A percentile compares a stretch with the other conserved stretches of the same genome.
These are phyloP conservation scores for Ganaspis sp. DNA, from an alignment of 1,140 invertebrate species.

Conservation along the genomic window DNA sequence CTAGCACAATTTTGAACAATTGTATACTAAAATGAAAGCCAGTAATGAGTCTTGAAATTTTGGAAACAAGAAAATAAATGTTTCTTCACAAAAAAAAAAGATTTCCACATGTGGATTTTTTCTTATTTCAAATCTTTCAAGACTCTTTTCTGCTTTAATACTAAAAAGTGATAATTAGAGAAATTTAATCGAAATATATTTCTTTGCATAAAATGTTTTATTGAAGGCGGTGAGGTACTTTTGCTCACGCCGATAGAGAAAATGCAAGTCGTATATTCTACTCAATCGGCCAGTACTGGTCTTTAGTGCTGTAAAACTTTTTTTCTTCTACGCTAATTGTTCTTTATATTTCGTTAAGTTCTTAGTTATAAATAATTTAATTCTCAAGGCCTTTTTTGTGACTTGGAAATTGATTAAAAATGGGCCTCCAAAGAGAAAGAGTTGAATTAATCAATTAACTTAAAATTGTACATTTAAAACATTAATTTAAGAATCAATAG, in stretches of 20 bases:
- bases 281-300: conserved; percentile 17
- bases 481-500: background rate
- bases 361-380: background rate
- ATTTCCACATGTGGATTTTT: background rate
- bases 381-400: background rate
- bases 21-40: background rate
- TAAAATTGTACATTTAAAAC: conserved; percentile 8
- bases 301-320: conserved; percentile 21
- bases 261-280: background rate
- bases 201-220: background rate
- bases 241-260: background rate
- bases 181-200: background rate
- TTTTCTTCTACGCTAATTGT: background rate
- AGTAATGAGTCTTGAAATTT: background rate
- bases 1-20: conserved; percentile 14
- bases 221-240: background rate
- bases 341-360: conserved; percentile 4
- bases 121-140: background rate
- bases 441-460: background rate
- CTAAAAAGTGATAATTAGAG: background rate
- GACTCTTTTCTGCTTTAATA: background rate
- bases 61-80: background rate
- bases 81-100: background rate
- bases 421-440: background rate
- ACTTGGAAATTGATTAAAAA: background rate